Conservation (phyloP, 2,888 invertebrate genomes). For the Campoplex nolae region DNA sequence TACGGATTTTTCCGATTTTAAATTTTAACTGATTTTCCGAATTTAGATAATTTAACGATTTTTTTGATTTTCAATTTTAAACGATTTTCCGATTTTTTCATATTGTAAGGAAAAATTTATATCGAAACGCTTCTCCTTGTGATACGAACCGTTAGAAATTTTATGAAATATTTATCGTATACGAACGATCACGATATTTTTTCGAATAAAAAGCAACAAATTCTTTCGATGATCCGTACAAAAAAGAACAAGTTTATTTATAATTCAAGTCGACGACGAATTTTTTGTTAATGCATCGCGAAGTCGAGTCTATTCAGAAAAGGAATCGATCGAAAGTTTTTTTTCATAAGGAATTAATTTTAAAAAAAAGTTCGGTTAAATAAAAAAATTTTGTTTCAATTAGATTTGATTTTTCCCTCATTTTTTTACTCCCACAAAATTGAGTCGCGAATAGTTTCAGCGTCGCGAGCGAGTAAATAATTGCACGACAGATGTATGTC, state of each 20-base stretch:
- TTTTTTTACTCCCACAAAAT: not conserved
- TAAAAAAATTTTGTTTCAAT: not conserved
- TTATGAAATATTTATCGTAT: not conserved
- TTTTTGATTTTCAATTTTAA: too few relatives aligned
- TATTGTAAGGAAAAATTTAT: too few relatives aligned
- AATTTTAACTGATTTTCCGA: too few relatives aligned
- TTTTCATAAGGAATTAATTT: too few relatives aligned
- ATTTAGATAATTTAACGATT: too few relatives aligned
- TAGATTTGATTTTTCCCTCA: not conserved
- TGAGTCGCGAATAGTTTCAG: constrained; percentile 7
- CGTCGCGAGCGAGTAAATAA: not conserved
- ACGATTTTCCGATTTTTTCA: not conserved
- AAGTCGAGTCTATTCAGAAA: too few relatives aligned
- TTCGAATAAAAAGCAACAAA: not conserved
- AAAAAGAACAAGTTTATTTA: not conserved
- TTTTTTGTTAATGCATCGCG: not conserved
- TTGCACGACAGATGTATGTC: not conserved
- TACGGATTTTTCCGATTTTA: too few relatives aligned
- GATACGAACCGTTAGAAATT: not conserved
- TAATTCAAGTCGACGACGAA: not conserved
- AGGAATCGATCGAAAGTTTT: too few relatives aligned
- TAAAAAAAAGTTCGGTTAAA: too few relatives aligned
- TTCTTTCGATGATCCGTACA: too few relatives aligned
- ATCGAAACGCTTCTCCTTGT: too few relatives aligned
- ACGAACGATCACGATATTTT: not conserved